phyloP scores from a whole-genome alignment of 2,888 invertebrate genomes.

The Mamestra brassicae region DNA sequence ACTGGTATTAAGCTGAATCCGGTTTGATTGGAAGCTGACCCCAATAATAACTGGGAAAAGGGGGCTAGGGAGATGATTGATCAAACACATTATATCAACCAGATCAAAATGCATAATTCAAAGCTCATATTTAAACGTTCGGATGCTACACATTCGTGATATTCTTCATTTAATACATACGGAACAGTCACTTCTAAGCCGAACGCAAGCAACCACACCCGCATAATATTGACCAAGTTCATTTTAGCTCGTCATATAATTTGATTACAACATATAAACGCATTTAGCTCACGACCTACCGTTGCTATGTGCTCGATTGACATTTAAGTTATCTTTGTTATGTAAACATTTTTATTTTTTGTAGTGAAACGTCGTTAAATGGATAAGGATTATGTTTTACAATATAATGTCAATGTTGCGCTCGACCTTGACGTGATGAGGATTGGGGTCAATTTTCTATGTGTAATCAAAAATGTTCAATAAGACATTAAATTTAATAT shows the following conservation, averaged over 20 bases:
- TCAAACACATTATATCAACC: too few species aligned
- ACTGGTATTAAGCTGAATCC: too few species aligned
- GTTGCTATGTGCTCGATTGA: slow-evolving; percentile 22
- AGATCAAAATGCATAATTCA: background rate
- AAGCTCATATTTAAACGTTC: background rate
- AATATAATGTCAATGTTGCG: background rate
- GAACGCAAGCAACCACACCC: background rate
- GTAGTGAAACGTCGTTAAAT: slow-evolving; percentile 9
- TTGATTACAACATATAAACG: slow-evolving; percentile 1
- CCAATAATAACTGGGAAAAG: too few species aligned
- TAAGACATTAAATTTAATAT: too few species aligned
- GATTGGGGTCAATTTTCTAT: slow-evolving; percentile 12
- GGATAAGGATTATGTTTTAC: slow-evolving; percentile 7
- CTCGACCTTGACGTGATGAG: slow-evolving; percentile 18
- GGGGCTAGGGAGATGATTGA: too few species aligned
- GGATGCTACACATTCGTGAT: too few species aligned
- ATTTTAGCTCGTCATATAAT: slow-evolving; percentile 6
- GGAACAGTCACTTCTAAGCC: background rate
- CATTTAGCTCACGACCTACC: background rate
- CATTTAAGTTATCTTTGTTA: slow-evolving; percentile 17
- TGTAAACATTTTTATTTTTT: slow-evolving; percentile 21
- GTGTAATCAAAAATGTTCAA: background rate
- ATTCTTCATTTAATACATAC: background rate
- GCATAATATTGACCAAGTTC: slow-evolving; percentile 4
- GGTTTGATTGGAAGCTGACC: too few species aligned